phyloP scores from a whole-genome alignment of 1,140 invertebrate species.

The Tenebrio molitor region DNA sequence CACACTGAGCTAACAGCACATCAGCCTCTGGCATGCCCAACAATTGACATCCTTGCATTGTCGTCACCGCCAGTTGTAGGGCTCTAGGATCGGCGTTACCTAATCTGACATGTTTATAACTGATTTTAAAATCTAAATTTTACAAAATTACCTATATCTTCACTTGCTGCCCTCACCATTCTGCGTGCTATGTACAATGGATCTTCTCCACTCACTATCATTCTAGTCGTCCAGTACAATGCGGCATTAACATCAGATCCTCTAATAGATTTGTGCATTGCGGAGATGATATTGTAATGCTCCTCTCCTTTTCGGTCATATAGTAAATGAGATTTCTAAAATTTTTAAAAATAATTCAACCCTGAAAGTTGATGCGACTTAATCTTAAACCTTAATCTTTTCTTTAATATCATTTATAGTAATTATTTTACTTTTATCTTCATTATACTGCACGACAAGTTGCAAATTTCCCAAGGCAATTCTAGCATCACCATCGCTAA shows the following conservation, averaged over 20 bases:
- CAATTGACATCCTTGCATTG: conserved; percentile 84
- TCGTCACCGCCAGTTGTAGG: conserved; percentile 76
- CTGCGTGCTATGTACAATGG: conserved; percentile 85
- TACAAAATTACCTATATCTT: conserved; percentile 71
- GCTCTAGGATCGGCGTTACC: conserved; percentile 72
- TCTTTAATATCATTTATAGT: conserved; percentile 76
- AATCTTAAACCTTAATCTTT: conserved; percentile 76
- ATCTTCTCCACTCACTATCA: conserved; percentile 86
- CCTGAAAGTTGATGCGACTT: too few species aligned
- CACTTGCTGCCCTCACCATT: conserved; percentile 81
- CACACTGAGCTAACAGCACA: conserved; percentile 82
- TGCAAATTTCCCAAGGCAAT: conserved; percentile 84
- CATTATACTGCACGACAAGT: conserved; percentile 74
- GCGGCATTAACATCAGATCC: conserved; percentile 86
- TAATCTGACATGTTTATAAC: conserved; percentile 58
- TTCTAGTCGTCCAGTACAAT: conserved; percentile 86
- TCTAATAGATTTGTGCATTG: conserved; percentile 88
- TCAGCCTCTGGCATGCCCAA: conserved; percentile 88
- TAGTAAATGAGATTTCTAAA: conserved; percentile 75
- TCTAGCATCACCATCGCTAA: conserved; percentile 86
- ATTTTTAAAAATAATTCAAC: conserved; percentile 64
- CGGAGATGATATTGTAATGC: conserved; percentile 88
- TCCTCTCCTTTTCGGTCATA: conserved; percentile 87
- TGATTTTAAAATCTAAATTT: not conserved
- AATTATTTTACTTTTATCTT: conserved; percentile 66